These are phyloP conservation scores for Coecobrya sp. DNA, from an alignment of 2,888 invertebrate species.

Conservation along the genomic window DNA sequence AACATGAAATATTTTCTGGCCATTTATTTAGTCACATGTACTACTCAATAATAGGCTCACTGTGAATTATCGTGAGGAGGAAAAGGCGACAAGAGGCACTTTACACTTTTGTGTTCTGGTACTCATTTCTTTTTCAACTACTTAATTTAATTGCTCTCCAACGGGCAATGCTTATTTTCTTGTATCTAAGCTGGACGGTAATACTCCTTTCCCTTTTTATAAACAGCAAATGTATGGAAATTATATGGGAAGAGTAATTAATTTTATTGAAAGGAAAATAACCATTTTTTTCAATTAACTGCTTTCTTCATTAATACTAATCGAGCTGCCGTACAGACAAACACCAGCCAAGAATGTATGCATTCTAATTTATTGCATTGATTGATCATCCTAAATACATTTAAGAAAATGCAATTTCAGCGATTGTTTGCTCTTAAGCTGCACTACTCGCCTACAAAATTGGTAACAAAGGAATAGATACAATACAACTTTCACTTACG, in stretches of 20 bases:
- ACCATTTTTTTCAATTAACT: neutral
- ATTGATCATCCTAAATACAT: neutral
- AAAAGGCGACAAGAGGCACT: neutral
- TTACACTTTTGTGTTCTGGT: neutral
- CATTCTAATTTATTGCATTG: neutral
- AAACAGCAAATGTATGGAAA: neutral
- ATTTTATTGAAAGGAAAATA: neutral
- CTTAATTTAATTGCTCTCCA: slow-evolving; percentile 63
- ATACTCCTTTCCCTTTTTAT: neutral
- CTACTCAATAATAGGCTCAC: neutral
- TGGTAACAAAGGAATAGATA: neutral
- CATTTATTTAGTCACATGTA: neutral
- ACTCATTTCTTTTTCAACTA: neutral
- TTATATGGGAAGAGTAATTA: neutral
- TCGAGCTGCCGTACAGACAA: neutral
- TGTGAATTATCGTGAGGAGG: neutral
- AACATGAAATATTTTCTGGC: neutral
- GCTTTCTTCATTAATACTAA: neutral
- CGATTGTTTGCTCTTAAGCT: neutral
- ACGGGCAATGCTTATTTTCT: neutral
- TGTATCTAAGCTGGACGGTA: neutral
- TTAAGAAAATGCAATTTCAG: neutral
- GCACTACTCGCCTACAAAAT: neutral
- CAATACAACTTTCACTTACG: neutral
- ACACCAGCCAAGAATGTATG: neutral